Conservation (phyloP, 2,113 vertebrate genomes). For the Stictonetta naevosa region DNA sequence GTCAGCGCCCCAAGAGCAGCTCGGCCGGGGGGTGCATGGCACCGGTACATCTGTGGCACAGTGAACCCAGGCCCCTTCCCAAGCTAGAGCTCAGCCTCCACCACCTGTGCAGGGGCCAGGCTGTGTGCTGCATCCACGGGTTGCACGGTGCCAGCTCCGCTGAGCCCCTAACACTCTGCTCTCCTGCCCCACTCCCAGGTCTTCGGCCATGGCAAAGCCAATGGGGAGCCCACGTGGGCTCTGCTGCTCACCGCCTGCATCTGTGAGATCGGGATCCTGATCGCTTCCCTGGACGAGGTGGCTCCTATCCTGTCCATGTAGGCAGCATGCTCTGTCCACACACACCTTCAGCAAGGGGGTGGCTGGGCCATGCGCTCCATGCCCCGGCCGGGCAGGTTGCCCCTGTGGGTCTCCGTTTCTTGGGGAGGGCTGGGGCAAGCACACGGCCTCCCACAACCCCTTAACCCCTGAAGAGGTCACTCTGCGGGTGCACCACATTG, state of each 20-base stretch:
- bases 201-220: conserved; percentile 96
- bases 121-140: not conserved
- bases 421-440: no score
- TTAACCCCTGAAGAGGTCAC: no score
- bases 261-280: conserved; percentile 97
- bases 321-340: conserved; percentile 54
- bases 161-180: rapidly evolving
- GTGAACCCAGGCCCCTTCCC: not conserved
- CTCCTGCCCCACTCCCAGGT: conserved; percentile 74
- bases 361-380: rapidly evolving
- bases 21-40: no score
- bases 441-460: not conserved
- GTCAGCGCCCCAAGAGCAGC: not conserved
- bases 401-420: not conserved
- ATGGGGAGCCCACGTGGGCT: conserved; percentile 97
- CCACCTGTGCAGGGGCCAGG: not conserved
- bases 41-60: no score
- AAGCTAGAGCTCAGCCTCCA: no score
- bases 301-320: conserved; percentile 99
- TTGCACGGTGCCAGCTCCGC: rapidly evolving
- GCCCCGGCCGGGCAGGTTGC: not conserved
- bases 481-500: not conserved
- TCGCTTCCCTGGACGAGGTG: conserved; percentile 94
- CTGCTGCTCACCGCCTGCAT: conserved; percentile 94
- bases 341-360: not conserved